Conservation (phyloP, 1,140 invertebrate genomes). For the Trachelipus rathkii region DNA sequence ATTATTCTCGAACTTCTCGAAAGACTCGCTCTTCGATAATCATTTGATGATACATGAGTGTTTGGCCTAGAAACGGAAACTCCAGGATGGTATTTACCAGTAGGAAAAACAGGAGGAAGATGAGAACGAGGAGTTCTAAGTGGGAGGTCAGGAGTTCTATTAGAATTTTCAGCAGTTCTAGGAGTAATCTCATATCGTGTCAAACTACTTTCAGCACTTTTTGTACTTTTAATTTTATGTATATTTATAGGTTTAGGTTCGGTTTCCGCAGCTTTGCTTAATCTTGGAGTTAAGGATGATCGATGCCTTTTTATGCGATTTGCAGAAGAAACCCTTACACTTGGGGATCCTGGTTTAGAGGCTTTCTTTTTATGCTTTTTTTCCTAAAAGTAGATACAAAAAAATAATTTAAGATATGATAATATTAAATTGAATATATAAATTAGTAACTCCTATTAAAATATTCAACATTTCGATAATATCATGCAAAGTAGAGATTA, state of each 20-base stretch:
- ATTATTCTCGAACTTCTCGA: constrained; percentile 23
- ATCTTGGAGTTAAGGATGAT: too few relatives aligned
- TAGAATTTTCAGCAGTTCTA: not conserved
- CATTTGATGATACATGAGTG: constrained; percentile 33
- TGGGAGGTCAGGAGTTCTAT: not conserved
- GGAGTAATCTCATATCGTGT: too few relatives aligned
- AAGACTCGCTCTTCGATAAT: constrained; percentile 22
- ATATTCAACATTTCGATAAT: too few relatives aligned
- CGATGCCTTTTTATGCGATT: not conserved
- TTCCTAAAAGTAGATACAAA: not conserved
- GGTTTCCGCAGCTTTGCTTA: too few relatives aligned
- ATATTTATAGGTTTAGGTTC: too few relatives aligned
- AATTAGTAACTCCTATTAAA: too few relatives aligned
- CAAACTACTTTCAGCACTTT: not conserved
- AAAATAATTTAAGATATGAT: too few relatives aligned
- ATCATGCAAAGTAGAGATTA: too few relatives aligned
- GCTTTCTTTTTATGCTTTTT: not conserved
- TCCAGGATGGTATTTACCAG: not conserved
- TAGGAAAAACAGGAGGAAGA: not conserved
- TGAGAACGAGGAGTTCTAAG: not conserved
- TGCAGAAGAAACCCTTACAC: not conserved
- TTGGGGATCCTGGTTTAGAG: not conserved
- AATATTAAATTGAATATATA: too few relatives aligned
- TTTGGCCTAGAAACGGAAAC: constrained; percentile 29
- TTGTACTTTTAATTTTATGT: not conserved